A percentile compares a stretch with the other conserved stretches of the same genome.
Conservation (phyloP, 2,888 invertebrate species). For the Brassicogethes aeneus region DNA sequence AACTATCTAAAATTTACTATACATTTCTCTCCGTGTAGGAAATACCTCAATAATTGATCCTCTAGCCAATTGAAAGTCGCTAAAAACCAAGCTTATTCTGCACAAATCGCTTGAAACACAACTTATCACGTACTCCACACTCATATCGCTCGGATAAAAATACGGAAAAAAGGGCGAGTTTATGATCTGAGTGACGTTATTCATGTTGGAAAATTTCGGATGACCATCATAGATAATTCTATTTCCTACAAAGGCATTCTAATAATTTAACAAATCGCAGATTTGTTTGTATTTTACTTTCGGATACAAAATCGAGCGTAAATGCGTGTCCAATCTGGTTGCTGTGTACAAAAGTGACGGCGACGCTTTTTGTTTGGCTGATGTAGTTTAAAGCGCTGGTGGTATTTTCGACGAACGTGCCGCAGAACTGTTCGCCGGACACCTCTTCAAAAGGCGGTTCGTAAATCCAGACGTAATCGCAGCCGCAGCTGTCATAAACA, state of each 20-base stretch:
- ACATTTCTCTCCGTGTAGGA: too few species aligned
- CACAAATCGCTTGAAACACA: constrained; percentile 46
- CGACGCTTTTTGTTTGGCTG: constrained; percentile 51
- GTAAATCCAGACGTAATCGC: constrained; percentile 56
- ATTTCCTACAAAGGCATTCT: constrained; percentile 51
- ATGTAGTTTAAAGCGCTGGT: constrained; percentile 42
- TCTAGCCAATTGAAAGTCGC: constrained; percentile 57
- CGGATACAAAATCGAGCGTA: constrained; percentile 53
- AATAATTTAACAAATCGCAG: too few species aligned
- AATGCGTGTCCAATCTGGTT: constrained; percentile 53
- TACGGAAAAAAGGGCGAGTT: constrained; percentile 61
- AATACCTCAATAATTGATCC: constrained; percentile 57
- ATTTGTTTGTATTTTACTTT: too few species aligned
- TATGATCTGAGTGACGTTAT: constrained; percentile 44
- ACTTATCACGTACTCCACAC: constrained; percentile 54
- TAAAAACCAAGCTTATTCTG: constrained; percentile 53
- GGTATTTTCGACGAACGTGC: constrained; percentile 31
- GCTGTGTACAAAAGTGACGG: constrained; percentile 51
- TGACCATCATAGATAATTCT: constrained; percentile 44
- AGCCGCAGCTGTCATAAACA: constrained; percentile 36
- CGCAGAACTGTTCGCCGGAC: constrained; percentile 53
- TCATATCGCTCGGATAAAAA: constrained; percentile 56
- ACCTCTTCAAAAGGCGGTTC: constrained; percentile 56
- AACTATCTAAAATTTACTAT: too few species aligned
- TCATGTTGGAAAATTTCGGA: constrained; percentile 35